phyloP scores from a whole-genome alignment of 2,888 invertebrate genomes.

The Orthosia gothica region DNA sequence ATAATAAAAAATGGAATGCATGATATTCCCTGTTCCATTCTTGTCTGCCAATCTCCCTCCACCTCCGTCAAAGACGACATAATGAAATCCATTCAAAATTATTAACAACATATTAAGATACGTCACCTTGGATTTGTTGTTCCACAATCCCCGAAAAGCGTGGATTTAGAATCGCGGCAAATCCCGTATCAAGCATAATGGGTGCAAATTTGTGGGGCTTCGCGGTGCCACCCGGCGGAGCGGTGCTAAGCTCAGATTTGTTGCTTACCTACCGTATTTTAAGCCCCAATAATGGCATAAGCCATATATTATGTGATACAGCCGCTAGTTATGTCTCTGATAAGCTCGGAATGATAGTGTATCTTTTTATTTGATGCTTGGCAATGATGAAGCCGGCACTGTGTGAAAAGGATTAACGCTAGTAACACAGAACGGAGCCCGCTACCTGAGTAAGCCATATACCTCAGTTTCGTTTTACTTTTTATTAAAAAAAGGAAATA shows the following conservation, averaged over 20 bases:
- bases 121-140: constrained; percentile 72
- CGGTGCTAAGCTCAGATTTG: constrained; percentile 68
- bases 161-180: constrained; percentile 74
- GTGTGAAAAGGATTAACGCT: background rate
- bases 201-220: constrained; percentile 79
- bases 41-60: background rate
- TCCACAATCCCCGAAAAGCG: constrained; percentile 69
- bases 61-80: constrained; percentile 12
- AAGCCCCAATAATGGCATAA: constrained; percentile 66
- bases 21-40: background rate
- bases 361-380: background rate
- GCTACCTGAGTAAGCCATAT: background rate
- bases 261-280: constrained; percentile 64
- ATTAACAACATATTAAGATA: constrained; percentile 65
- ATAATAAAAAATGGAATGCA: background rate
- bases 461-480: background rate
- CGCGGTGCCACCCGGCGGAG: constrained; percentile 52
- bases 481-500: background rate
- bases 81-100: constrained; percentile 52
- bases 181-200: constrained; percentile 78
- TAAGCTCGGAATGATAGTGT: constrained; percentile 29
- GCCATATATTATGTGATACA: constrained; percentile 49
- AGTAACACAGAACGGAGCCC: background rate
- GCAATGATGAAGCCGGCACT: background rate
- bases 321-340: constrained; percentile 24